Evolutionary conservation across 53 echinoderm and acorn worm genomes (phyloP), one percentile per base, ranked within the genome.

Genomic region (Holothuria scabra): DNA sequence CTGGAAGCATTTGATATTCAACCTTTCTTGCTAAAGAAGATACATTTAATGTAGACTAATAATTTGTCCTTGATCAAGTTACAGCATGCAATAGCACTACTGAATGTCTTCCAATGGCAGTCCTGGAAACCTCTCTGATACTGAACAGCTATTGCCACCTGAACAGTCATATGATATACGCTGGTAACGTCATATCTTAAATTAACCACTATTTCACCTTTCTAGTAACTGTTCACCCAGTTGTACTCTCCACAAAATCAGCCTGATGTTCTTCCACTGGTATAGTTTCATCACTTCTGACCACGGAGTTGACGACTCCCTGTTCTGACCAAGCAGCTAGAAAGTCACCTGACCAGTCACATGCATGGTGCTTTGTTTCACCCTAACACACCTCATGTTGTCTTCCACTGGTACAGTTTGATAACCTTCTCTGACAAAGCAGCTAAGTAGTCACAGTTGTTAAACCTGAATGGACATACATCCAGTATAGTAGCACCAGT

Each of bases 231-330:
- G 48, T 13, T 48, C 48, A 48, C 12, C 4, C 48, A 48, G 10
- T 13, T 12, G 12, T 48, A 48, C 9, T 12, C 1, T 1, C 7
- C 11, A 48, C 48, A 8, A 48, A 13, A 8, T 10, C 48, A 10
- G 14, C 1, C 48, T 83, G 83, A 46, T 12, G 37, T 16, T n/a
- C 35, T 83, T 71, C 94, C 97, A 94, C 16, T 56, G 88, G 84
- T 82, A 93, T 21, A 97, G 66, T 81, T 97, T 97, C 23, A 97
- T 87, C n/a, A 90, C 88, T 34, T 97, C 97, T 8, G 94, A 89
- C 25, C 94, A 65, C 13, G 92, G 88, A 26, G 94, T 91, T 18
- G 12, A 1, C 11, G 7, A 48, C 48, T 10, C 14, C 88, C 26
- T 94, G 94, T 19, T 94, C 97, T 4, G 94, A 89, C 25, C 94